These are phyloP conservation scores for Drosophila prolongata DNA, from an alignment of 2,888 invertebrate species.

Conservation along the genomic window DNA sequence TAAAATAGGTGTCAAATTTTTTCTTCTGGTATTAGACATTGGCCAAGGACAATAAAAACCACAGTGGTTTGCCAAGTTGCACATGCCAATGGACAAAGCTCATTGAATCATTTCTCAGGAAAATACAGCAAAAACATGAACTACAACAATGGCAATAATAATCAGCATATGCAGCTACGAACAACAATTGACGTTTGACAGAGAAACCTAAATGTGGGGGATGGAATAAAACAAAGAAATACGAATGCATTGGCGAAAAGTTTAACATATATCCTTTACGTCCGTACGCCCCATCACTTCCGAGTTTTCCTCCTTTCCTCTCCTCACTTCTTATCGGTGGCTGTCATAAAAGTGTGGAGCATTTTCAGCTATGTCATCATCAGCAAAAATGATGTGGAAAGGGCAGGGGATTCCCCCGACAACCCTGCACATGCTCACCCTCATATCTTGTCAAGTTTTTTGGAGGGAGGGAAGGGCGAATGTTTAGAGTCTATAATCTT, in stretches of 20 bases:
- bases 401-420: conserved; percentile 5
- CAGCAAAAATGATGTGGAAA: conserved; percentile 45
- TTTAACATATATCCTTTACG: conserved; percentile 59
- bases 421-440: conserved; percentile 31
- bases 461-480: conserved; percentile 37
- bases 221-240: conserved; percentile 57
- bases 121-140: conserved; percentile 19
- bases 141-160: conserved; percentile 37
- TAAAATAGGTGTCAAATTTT: not conserved
- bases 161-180: conserved; percentile 39
- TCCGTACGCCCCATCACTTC: conserved; percentile 4
- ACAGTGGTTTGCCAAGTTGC: conserved; percentile 31
- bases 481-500: conserved; percentile 82
- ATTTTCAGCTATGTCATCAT: conserved; percentile 74
- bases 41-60: not conserved
- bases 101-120: conserved; percentile 66
- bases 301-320: conserved; percentile 26
- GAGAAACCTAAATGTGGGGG: conserved; percentile 24
- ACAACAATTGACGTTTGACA: conserved; percentile 66
- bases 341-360: conserved; percentile 81
- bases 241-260: conserved; percentile 65
- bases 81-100: conserved; percentile 60
- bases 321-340: conserved; percentile 54
- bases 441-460: conserved; percentile 64
- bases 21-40: not conserved